A percentile compares a stretch with the other conserved stretches of the same genome.
Conservation (phyloP, 2,888 invertebrate species). For the Nymphalis urticae region DNA sequence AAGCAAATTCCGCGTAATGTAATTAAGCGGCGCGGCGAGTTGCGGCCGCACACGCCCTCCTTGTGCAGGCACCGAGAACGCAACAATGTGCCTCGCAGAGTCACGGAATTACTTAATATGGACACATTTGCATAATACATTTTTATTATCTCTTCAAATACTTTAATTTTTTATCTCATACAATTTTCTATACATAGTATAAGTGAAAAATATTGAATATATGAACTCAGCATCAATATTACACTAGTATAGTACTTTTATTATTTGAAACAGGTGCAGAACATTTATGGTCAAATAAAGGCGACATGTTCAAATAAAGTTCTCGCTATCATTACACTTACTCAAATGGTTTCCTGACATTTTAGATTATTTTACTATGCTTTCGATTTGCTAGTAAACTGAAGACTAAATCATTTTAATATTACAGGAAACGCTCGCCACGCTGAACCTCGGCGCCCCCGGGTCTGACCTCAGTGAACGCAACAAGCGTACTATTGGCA, state of each 20-base stretch:
- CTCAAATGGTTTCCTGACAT: too few species aligned
- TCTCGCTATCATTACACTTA: too few species aligned
- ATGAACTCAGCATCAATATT: too few species aligned
- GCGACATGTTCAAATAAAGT: too few species aligned
- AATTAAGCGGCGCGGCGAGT: conserved; percentile 5
- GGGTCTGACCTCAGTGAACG: conserved; percentile 85
- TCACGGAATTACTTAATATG: conserved; percentile 14
- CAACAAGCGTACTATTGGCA: conserved; percentile 89
- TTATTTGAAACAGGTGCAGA: too few species aligned
- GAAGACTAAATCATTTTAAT: background rate
- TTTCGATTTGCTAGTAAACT: too few species aligned
- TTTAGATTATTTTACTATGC: too few species aligned
- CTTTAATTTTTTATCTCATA: background rate
- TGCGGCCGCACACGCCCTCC: conserved; percentile 36
- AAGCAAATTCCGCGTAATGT: conserved; percentile 13
- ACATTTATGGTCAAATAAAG: too few species aligned
- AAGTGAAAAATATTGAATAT: too few species aligned
- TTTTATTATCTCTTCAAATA: background rate
- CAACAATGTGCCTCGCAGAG: conserved; percentile 18
- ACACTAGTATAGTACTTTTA: too few species aligned
- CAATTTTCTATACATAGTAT: background rate
- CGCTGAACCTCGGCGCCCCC: conserved; percentile 84
- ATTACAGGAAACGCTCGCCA: conserved; percentile 84
- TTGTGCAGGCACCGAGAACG: conserved; percentile 40
- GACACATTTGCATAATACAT: conserved; percentile 10